Evolutionary conservation across 2,113 vertebrate species (phyloP).

Genomic region (Megaceryle maxima): DNA sequence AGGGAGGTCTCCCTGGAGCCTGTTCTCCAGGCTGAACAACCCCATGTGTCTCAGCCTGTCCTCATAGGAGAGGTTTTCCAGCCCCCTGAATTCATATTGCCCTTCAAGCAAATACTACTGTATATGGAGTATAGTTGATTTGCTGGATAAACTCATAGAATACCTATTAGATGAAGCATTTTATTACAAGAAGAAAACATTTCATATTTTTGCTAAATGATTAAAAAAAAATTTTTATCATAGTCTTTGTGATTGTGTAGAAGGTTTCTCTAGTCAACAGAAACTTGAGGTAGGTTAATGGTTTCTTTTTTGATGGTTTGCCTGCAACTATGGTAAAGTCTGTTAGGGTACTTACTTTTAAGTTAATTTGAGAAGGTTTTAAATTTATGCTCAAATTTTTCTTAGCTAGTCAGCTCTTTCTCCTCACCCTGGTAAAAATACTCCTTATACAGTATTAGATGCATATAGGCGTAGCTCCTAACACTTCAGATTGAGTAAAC

Average conservation of each 20-base stretch:
- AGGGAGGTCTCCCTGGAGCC: fast-evolving
- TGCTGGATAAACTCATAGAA: background rate
- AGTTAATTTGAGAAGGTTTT: background rate
- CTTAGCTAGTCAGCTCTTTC: background rate
- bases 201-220: background rate
- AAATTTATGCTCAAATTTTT: background rate
- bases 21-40: background rate
- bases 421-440: background rate
- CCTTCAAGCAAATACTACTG: background rate
- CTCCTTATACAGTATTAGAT: background rate
- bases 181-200: background rate
- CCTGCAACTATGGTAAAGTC: background rate
- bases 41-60: background rate
- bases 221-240: background rate
- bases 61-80: background rate
- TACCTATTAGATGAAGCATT: background rate
- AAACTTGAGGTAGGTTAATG: background rate
- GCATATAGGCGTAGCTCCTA: background rate
- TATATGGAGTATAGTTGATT: background rate
- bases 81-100: background rate
- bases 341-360: background rate
- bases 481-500: background rate
- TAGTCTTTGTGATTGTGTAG: background rate
- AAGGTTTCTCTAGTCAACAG: background rate
- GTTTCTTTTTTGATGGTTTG: background rate